A percentile compares a stretch with the other conserved stretches of the same genome.
Evolutionary conservation across 1,140 invertebrate species (phyloP).

Genomic region (Drosophila guanche): DNA sequence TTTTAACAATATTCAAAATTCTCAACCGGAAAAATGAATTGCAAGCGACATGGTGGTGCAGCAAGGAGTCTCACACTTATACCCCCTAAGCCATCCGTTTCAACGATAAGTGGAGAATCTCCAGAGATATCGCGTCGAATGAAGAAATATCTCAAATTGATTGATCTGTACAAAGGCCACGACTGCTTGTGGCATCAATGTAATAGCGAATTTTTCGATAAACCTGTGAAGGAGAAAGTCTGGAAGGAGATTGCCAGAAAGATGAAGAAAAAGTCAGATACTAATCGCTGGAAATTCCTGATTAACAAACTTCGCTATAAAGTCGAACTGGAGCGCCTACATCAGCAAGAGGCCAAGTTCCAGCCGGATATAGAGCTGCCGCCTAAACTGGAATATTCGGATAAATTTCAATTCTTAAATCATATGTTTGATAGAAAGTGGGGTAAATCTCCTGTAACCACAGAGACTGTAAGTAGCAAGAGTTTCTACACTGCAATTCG

Average conservation of each 20-base stretch:
- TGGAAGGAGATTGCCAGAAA: constrained; percentile 55
- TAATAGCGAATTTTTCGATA: constrained; percentile 53
- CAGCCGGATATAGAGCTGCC: neutral
- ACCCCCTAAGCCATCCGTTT: too few relatives aligned
- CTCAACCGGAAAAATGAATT: too few relatives aligned
- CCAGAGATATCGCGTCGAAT: neutral
- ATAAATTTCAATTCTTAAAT: constrained; percentile 45
- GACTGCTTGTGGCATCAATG: constrained; percentile 64
- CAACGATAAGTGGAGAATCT: too few relatives aligned
- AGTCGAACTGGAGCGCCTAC: constrained; percentile 35
- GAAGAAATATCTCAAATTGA: constrained; percentile 33
- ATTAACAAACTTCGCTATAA: constrained; percentile 55
- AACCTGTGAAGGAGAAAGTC: constrained; percentile 27
- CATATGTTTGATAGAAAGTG: constrained; percentile 41
- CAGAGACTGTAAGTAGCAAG: constrained; percentile 8
- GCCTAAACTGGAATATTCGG: constrained; percentile 25
- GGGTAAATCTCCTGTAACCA: neutral
- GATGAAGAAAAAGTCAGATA: constrained; percentile 33
- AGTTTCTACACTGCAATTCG: too few relatives aligned
- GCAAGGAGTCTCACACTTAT: too few relatives aligned
- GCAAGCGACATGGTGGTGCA: too few relatives aligned
- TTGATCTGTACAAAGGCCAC: constrained; percentile 47
- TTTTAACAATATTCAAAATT: too few relatives aligned
- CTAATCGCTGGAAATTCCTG: constrained; percentile 46
- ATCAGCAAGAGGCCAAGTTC: constrained; percentile 15